A percentile compares a stretch with the other conserved stretches of the same genome.
Evolutionary conservation across 2,113 vertebrate species (phyloP).

Genomic region (Pteronura brasiliensis): DNA sequence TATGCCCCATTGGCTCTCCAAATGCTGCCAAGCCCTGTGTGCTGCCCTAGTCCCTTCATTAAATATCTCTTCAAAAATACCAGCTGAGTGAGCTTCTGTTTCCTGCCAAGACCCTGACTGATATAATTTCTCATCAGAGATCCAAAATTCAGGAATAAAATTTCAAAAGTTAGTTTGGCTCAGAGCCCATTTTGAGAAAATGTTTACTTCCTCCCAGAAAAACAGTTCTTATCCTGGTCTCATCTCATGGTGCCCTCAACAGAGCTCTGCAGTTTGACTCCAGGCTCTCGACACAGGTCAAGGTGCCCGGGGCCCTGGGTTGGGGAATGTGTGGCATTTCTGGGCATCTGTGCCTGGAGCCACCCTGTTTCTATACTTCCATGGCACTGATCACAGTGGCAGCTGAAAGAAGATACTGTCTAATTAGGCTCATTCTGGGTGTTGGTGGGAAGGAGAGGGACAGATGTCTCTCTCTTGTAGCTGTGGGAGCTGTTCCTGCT

Average conservation of each 20-base stretch:
- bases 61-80: slow-evolving; percentile 22
- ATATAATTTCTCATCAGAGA: slow-evolving; percentile 41
- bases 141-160: slow-evolving; percentile 28
- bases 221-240: neutral
- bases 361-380: neutral
- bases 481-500: slow-evolving; percentile 24
- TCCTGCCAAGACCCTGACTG: slow-evolving; percentile 51
- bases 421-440: slow-evolving; percentile 35
- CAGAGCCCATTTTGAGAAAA: slow-evolving; percentile 32
- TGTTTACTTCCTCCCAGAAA: slow-evolving; percentile 36
- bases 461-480: slow-evolving; percentile 39
- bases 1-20: neutral
- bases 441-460: slow-evolving; percentile 14
- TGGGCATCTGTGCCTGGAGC: neutral
- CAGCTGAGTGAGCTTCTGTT: slow-evolving; percentile 39
- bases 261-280: neutral
- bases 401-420: slow-evolving; percentile 9
- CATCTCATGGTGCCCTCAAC: neutral
- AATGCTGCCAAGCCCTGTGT: neutral
- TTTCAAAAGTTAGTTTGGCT: slow-evolving; percentile 53
- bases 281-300: neutral
- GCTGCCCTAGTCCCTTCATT: neutral
- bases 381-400: neutral
- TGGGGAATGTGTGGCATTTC: neutral
- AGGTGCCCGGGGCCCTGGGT: accelerated